Percentiles rank a stretch among this genome's conserved stretches.
Evolutionary conservation across 1,140 invertebrate genomes (phyloP).

Genomic region (Artemia franciscana): DNA sequence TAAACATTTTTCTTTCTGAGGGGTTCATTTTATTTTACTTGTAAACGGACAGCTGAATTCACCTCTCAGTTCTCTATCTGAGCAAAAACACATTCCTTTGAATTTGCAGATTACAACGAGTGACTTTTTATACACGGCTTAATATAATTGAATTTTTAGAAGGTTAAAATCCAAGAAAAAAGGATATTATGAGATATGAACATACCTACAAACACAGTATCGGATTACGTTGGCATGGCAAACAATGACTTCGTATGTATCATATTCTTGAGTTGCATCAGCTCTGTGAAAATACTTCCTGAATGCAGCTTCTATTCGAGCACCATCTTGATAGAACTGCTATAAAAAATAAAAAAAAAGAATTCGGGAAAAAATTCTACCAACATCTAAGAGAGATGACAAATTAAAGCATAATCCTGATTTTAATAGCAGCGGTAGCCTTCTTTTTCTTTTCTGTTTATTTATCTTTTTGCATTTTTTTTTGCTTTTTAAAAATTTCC

Average conservation of each 20-base stretch:
- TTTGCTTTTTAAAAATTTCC: neutral
- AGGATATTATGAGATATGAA: no score
- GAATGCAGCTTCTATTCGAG: constrained; percentile 89
- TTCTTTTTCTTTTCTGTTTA: constrained; percentile 4
- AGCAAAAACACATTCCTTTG: no score
- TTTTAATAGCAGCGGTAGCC: neutral
- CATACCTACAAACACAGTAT: constrained; percentile 84
- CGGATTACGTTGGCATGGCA: constrained; percentile 97
- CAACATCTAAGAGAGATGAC: neutral
- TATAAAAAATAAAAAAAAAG: constrained; percentile 20
- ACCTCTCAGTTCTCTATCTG: no score
- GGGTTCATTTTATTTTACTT: no score
- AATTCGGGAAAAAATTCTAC: neutral
- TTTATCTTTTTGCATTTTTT: no score
- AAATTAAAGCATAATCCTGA: neutral
- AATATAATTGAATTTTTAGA: no score
- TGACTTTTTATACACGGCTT: no score
- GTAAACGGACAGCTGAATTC: no score
- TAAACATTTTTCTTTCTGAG: no score
- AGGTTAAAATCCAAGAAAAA: no score
- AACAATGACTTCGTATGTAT: constrained; percentile 75
- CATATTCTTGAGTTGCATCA: constrained; percentile 43
- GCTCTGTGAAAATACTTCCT: constrained; percentile 81
- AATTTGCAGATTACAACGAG: no score
- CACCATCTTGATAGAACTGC: constrained; percentile 84